Evolutionary conservation across 53 echinoderm and acorn worm genomes (phyloP), one percentile per base, ranked within the genome.

Genomic region (Mesocentrotus franciscanus): DNA sequence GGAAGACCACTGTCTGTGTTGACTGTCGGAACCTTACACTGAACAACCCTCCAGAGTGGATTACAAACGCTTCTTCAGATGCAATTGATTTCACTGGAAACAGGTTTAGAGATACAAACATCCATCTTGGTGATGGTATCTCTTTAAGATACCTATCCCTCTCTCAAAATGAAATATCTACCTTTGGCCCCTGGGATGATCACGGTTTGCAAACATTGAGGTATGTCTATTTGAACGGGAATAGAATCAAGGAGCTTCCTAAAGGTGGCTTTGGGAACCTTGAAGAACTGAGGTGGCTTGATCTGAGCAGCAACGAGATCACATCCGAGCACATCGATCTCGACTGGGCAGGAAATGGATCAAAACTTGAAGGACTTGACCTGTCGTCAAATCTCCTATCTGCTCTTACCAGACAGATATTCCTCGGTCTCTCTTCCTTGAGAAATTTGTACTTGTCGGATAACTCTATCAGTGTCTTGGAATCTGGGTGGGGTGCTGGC

Each of bases 391-490:
- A 91, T 39, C 17, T 20, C 1, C 15, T 91, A 9, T 15, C 17
- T 59, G 8, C n/a, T 64, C 91, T 91, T 8, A 91, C 26, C 35
- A 91, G 91, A 26, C 11, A 24, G 1, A 62, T 68, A 9, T 91
- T 91, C 91, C 8, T 64, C 56, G 91, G 91, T 91, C 66, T 91
- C 14, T 35, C 91, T 2, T 91, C 39, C 35, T 35, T 91, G 35
- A 61, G 68, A 56, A 91, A 91, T 91, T 10, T 91, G 9, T 91
- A 91, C 66, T 0, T 91, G 15, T 64, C 68, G 91, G 91, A 91
- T 20, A 91, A 91, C 66, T 1, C 5, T 15, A 91, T 91, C 91
- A 64, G 35, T 66, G 36, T 66, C 58, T 32, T 91, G 62, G 20
- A 62, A 14, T 24, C 64, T 34, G 22, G 64, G 2, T 91, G 91